These are phyloP conservation scores for Amphimedon queenslandica DNA, from an alignment of 37 sponge, comb jelly and placozoan species.

Conservation along the genomic window DNA sequence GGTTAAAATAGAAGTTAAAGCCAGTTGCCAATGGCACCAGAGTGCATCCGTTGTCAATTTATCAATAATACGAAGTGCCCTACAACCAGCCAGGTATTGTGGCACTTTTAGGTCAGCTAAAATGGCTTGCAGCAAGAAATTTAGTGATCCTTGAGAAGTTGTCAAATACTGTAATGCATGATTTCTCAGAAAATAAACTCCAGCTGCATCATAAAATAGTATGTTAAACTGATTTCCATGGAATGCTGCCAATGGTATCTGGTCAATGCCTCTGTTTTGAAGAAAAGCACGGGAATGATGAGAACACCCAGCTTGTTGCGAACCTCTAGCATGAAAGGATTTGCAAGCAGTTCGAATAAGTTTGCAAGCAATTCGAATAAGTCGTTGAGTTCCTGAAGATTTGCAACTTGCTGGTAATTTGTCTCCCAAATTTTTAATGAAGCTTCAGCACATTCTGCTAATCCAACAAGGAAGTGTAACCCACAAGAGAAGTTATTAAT, in stretches of 20 bases:
- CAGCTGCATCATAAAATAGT: conserved; percentile 41
- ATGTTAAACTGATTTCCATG: conserved; percentile 35
- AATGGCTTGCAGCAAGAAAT: conserved; percentile 34
- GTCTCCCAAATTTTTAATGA: conserved; percentile 14
- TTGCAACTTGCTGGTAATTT: not conserved
- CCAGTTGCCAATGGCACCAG: conserved; percentile 11
- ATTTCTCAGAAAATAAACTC: conserved; percentile 9
- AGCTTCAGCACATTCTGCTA: conserved; percentile 26
- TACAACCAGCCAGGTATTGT: conserved; percentile 4
- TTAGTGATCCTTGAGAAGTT: not conserved
- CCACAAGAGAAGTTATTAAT: conserved; percentile 39
- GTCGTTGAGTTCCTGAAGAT: conserved; percentile 8
- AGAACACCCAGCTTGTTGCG: conserved; percentile 1
- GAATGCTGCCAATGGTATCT: conserved; percentile 21
- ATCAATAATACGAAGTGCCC: conserved; percentile 24
- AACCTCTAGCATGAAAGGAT: conserved; percentile 6
- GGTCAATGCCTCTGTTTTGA: not conserved
- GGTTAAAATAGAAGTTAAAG: conserved; percentile 9
- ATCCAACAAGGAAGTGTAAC: conserved; percentile 24
- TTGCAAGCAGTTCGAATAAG: conserved; percentile 27
- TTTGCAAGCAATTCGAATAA: conserved; percentile 9
- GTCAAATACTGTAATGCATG: not conserved
- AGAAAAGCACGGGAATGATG: not conserved
- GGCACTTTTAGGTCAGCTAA: not conserved
- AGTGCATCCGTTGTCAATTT: conserved; percentile 32